Evolutionary conservation across 2,797 vertebrate species (phyloP), one percentile per base, ranked within the genome.

Genomic region (Petrocephalus sullivani): DNA sequence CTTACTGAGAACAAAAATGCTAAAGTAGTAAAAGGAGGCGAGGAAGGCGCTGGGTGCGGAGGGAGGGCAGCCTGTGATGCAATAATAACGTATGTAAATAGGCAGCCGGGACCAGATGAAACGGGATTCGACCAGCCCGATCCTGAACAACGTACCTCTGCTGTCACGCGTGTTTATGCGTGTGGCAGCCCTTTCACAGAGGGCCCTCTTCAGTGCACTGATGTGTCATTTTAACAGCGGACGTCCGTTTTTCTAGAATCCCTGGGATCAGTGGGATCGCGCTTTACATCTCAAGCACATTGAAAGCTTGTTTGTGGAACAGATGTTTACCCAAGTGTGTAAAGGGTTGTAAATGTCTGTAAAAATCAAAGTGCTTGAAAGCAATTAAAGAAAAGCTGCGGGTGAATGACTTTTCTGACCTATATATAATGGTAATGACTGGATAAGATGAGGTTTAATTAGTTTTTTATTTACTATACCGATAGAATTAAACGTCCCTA

Each of bases 71-170:
- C 89, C 89, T 89, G 90, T 89, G 58, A 90, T 93, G 91, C 91
- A 93, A 93, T 92, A 91, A 91, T 92, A 93, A 94, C 94, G 90
- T 92, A 95, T 94, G 95, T 93, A 95, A 96, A 95, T 94, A 90
- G 85, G 0, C 90, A 89, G 93, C 89, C 87, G 90, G 67, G 92
- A 93, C 95, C 94, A 93, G 94, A 93, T 89, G 84, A 94, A 96
- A 95, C 95, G 88, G 93, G 95, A 93, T 95, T 92, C 93, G 93
- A 90, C 95, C 94, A 94, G 95, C 90, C 90, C 89, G 90, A 85
- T 92, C 93, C 94, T 93, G 94, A 91, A 89, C 87, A 85, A 87
- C 86, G 91, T 83, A 71, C 90, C 91, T 92, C 89, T 92, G 91
- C 91, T 91, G 92, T 93, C 93, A 91, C 93, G 92, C 91, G 64